These are phyloP conservation scores for Syrrhaptes paradoxus DNA, from an alignment of 2,113 vertebrate genomes.

Conservation along the genomic window DNA sequence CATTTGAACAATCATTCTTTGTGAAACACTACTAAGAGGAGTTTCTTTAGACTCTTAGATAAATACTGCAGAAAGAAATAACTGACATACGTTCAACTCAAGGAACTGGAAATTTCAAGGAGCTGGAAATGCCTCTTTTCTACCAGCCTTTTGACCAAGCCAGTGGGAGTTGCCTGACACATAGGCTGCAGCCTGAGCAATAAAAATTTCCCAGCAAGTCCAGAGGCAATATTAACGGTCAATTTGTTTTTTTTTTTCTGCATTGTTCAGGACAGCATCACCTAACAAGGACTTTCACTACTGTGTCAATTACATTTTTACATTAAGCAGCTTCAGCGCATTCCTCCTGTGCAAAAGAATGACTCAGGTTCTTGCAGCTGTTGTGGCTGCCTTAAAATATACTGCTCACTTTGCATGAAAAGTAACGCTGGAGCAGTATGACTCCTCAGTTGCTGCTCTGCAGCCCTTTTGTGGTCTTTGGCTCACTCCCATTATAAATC, in stretches of 20 bases:
- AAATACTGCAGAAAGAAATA: not conserved
- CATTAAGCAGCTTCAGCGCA: not conserved
- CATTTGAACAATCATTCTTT: not conserved
- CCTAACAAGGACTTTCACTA: not conserved
- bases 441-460: not conserved
- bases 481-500: not conserved
- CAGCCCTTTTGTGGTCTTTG: not conserved
- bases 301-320: not conserved
- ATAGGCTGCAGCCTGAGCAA: not conserved
- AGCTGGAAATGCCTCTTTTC: not conserved
- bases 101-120: fast-evolving
- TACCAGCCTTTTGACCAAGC: not conserved
- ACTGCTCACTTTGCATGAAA: not conserved
- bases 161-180: not conserved
- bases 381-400: not conserved
- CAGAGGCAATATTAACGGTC: not conserved
- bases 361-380: not conserved
- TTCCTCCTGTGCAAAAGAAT: not conserved
- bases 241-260: not conserved
- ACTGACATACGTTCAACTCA: not conserved
- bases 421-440: not conserved
- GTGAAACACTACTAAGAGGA: not conserved
- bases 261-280: not conserved
- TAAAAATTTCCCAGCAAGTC: not conserved
- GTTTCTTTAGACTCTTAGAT: not conserved